Evolutionary conservation across 2,888 invertebrate species (phyloP), one percentile per base, ranked within the genome.

Genomic region (Ctena decussata): DNA sequence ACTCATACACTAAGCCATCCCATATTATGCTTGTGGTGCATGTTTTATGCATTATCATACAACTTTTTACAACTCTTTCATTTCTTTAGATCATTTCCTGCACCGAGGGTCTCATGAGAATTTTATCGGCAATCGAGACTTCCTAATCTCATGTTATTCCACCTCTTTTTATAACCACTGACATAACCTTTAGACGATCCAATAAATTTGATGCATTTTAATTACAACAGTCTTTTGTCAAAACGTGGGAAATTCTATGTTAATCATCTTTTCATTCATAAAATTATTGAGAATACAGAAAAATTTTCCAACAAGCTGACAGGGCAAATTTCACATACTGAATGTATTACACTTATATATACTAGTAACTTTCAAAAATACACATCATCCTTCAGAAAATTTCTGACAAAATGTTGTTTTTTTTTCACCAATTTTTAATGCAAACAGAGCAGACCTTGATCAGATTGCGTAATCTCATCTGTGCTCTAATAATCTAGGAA

Each of bases 171-270:
- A 65, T n/a, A 65, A 65, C 65, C 65, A 65, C 35, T 18, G 21
- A 21, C 32, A 65, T 35, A 65, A 65, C 65, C 65, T 18, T 35
- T 1, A n/a, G 65, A 65, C 65, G 35, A 24, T 57, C 1, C 1
- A 65, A 30, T 30, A 24, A 65, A 21, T 65, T 30, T 65, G 35
- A 65, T 65, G 65, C 32, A 35, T 32, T 65, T 65, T 65, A 65
- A 65, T 65, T 65, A 65, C 65, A 65, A 65, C 65, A 65, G 21
- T 35, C 35, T 65, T 65, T 35, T 65, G 65, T 65, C 35, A 65
- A 65, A 65, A 65, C 32, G 65, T 65, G 65, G 65, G 65, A 65
- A 65, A 1, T 21, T 35, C 3, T 2, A 11, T 65, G 21, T 35
- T 65, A n/a, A 46, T 21, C 12, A 3, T 2, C 12, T 46, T 46